Evolutionary conservation across 2,888 invertebrate genomes (phyloP).

Genomic region (Gryllus longicercus): DNA sequence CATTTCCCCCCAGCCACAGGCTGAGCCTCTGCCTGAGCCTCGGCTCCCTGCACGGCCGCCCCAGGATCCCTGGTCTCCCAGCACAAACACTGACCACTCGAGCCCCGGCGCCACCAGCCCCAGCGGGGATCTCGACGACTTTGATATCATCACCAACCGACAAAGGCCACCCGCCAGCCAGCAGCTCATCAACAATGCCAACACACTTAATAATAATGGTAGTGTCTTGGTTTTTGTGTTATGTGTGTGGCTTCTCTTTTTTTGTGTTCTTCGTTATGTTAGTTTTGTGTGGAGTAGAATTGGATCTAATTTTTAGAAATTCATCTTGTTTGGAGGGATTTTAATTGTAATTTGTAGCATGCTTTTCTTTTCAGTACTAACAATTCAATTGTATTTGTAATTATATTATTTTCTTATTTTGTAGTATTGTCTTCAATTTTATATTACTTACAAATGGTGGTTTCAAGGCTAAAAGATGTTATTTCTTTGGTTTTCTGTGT

Average conservation of each 20-base stretch:
- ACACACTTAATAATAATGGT: constrained; percentile 41
- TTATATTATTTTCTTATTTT: background rate
- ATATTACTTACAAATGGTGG: too few species aligned
- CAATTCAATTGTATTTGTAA: background rate
- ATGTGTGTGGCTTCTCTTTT: background rate
- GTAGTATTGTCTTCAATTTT: too few species aligned
- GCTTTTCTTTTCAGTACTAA: constrained; percentile 1
- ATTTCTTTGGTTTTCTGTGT: too few species aligned
- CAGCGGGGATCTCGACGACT: constrained; percentile 72
- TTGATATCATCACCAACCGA: constrained; percentile 80
- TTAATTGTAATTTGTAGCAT: background rate
- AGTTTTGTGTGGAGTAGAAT: too few species aligned
- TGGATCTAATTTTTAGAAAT: too few species aligned
- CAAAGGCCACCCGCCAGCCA: constrained; percentile 48
- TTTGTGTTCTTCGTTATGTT: background rate
- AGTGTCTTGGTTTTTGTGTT: constrained; percentile 33
- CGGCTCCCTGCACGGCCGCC: constrained; percentile 31
- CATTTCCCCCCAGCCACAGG: constrained; percentile 33
- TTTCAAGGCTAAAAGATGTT: too few species aligned
- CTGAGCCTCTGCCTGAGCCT: constrained; percentile 28
- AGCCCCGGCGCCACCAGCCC: constrained; percentile 36
- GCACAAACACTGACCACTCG: constrained; percentile 39
- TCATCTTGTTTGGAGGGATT: background rate
- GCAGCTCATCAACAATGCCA: constrained; percentile 39
- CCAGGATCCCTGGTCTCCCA: constrained; percentile 47